phyloP scores from a whole-genome alignment of 2,113 vertebrate genomes.

The Acanthisitta chloris region DNA sequence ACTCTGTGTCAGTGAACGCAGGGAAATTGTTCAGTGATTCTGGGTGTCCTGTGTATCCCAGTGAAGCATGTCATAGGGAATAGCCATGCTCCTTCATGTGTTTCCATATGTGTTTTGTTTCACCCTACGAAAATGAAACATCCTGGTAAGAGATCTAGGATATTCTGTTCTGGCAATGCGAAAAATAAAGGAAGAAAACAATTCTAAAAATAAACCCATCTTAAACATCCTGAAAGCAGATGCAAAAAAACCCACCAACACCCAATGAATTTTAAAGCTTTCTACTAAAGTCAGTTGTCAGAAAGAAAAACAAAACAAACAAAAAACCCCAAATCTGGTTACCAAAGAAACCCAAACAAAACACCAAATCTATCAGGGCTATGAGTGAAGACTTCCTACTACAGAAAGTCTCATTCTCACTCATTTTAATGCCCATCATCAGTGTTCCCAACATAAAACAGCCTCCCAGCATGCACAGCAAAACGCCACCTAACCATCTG shows the following conservation, averaged over 20 bases:
- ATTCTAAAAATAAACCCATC: neutral
- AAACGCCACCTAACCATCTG: neutral
- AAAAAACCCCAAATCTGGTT: accelerated
- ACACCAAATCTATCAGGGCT: neutral
- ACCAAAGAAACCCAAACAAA: no score
- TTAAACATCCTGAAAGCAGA: neutral
- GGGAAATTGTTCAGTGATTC: neutral
- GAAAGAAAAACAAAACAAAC: neutral
- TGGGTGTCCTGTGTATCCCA: neutral
- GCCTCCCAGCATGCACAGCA: neutral
- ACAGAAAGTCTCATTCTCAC: neutral
- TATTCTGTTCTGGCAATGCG: neutral
- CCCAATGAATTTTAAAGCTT: neutral
- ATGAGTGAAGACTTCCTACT: neutral
- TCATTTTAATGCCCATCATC: neutral
- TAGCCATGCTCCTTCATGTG: no score
- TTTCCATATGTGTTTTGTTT: neutral
- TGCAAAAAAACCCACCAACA: no score
- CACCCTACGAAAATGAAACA: neutral
- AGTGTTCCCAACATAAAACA: neutral
- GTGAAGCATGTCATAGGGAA: neutral
- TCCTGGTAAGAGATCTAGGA: neutral
- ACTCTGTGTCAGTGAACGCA: neutral
- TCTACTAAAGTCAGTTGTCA: no score
- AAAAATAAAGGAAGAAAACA: neutral